Conservation (phyloP, 2,888 invertebrate species). For the Microplitis deprimator region DNA sequence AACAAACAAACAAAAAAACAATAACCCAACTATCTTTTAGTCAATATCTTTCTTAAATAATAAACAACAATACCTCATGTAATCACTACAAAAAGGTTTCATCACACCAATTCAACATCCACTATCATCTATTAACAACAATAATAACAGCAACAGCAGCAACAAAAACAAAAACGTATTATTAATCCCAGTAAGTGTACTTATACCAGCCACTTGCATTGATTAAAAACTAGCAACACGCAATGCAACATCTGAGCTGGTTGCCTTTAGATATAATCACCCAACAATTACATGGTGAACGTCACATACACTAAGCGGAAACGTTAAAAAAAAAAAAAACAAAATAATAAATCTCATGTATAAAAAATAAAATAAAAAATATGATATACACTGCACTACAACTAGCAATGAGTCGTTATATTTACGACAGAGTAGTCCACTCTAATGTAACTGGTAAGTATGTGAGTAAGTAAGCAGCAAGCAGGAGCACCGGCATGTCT, state of each 20-base stretch:
- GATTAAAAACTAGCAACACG: conserved; percentile 32
- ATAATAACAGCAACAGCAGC: neutral
- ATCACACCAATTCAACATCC: neutral
- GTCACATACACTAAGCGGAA: conserved; percentile 19
- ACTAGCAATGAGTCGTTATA: neutral
- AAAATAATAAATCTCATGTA: neutral
- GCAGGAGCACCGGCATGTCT: neutral
- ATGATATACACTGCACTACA: conserved; percentile 3
- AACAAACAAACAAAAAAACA: conserved; percentile 24
- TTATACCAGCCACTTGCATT: conserved; percentile 17
- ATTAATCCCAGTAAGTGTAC: neutral
- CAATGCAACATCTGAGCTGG: conserved; percentile 15
- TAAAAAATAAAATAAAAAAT: neutral
- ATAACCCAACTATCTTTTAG: conserved; percentile 8
- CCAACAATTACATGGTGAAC: conserved; percentile 31
- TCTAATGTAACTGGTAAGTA: neutral
- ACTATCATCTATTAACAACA: neutral
- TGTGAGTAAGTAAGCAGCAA: neutral
- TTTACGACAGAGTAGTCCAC: neutral
- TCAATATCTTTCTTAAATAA: neutral
- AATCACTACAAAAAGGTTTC: neutral
- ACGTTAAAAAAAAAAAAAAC: neutral
- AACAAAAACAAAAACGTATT: neutral
- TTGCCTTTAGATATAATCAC: conserved; percentile 14
- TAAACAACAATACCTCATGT: neutral